phyloP scores from a whole-genome alignment of 2,888 invertebrate species.

The Tachystola acroxantha region DNA sequence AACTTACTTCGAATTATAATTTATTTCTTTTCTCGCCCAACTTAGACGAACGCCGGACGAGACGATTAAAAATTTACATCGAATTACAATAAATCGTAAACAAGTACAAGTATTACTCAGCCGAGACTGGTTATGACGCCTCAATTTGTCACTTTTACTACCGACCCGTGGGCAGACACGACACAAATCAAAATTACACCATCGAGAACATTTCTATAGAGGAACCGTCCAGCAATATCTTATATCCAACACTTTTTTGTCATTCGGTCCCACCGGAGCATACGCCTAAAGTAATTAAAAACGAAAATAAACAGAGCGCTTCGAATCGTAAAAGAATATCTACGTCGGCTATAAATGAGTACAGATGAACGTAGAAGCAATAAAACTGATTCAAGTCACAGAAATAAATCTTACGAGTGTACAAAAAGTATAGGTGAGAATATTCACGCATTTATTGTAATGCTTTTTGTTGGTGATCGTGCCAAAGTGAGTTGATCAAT shows the following conservation, averaged over 20 bases:
- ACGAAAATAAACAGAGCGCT: constrained; percentile 77
- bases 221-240: constrained; percentile 18
- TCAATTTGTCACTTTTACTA: constrained; percentile 48
- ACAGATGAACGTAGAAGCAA: constrained; percentile 70
- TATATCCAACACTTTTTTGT: constrained; percentile 40
- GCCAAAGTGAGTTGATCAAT: constrained; percentile 42
- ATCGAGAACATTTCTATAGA: constrained; percentile 27
- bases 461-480: constrained; percentile 37
- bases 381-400: constrained; percentile 74
- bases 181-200: constrained; percentile 44
- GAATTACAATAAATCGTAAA: constrained; percentile 30
- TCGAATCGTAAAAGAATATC: constrained; percentile 75
- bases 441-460: constrained; percentile 48
- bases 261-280: constrained; percentile 63
- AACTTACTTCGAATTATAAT: too few species aligned
- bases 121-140: constrained; percentile 25
- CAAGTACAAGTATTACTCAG: constrained; percentile 36
- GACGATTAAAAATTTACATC: constrained; percentile 24
- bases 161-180: constrained; percentile 33
- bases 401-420: constrained; percentile 71
- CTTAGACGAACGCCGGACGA: neutral
- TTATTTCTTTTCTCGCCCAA: neutral
- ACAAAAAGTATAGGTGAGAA: constrained; percentile 60
- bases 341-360: constrained; percentile 75
- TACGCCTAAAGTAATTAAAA: constrained; percentile 76